These are phyloP conservation scores for Melanotaenia parkinsoni DNA, from an alignment of 2,797 vertebrate species.

Conservation along the genomic window DNA sequence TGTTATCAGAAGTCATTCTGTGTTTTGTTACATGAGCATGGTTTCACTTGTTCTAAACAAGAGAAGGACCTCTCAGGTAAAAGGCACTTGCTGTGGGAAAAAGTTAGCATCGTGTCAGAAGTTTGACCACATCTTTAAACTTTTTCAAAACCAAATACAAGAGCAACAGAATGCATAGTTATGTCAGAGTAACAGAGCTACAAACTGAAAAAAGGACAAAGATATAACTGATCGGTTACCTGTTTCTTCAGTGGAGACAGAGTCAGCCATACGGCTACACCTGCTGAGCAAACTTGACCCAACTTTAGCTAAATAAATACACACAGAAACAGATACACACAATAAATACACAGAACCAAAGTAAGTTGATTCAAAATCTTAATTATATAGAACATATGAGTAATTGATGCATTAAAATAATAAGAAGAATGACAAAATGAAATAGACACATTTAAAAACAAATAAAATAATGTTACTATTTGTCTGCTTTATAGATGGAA, in stretches of 20 bases:
- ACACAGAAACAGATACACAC: too few species aligned
- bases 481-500: neutral
- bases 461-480: neutral
- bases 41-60: too few species aligned
- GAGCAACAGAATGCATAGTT: neutral
- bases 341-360: neutral
- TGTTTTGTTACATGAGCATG: too few species aligned
- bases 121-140: neutral
- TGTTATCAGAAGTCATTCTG: too few species aligned
- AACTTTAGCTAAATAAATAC: neutral
- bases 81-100: too few species aligned
- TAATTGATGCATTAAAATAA: neutral
- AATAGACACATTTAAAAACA: neutral
- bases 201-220: too few species aligned
- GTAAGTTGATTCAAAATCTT: neutral
- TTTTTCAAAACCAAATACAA: neutral
- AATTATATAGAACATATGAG: neutral
- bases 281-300: neutral
- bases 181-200: too few species aligned
- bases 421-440: neutral
- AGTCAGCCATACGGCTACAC: too few species aligned
- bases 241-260: too few species aligned
- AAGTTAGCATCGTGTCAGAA: neutral
- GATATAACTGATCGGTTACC: too few species aligned
- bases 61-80: neutral